Percentiles rank a stretch among this genome's conserved stretches.
These are phyloP conservation scores for Drosophila incognita DNA, from an alignment of 2,888 invertebrate species.

Conservation along the genomic window DNA sequence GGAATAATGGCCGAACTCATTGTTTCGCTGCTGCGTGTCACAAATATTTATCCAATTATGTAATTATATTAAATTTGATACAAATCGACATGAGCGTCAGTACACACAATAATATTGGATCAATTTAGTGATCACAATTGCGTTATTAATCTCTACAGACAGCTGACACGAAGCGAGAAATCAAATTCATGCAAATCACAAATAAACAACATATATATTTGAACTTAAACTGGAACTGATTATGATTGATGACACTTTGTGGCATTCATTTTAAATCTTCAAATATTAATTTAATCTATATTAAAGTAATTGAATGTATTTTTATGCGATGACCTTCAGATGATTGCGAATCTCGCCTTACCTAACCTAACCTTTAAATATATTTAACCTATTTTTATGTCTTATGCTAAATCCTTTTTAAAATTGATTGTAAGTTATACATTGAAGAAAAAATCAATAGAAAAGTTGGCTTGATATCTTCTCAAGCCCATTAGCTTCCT, in stretches of 20 bases:
- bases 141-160: slow-evolving; percentile 70
- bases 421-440: neutral
- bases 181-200: slow-evolving; percentile 29
- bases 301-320: neutral
- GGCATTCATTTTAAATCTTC: neutral
- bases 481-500: slow-evolving; percentile 22
- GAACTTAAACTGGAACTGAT: slow-evolving; percentile 1
- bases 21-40: slow-evolving; percentile 67
- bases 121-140: slow-evolving; percentile 58
- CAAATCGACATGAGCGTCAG: slow-evolving; percentile 62
- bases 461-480: neutral
- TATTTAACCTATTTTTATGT: neutral
- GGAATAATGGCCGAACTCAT: slow-evolving; percentile 42
- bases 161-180: slow-evolving; percentile 63
- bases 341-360: neutral
- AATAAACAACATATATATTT: slow-evolving; percentile 5
- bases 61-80: slow-evolving; percentile 70
- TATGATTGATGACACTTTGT: slow-evolving; percentile 50
- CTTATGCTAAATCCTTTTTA: neutral
- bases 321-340: neutral
- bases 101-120: slow-evolving; percentile 44
- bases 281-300: neutral
- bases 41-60: slow-evolving; percentile 74
- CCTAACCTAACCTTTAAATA: neutral
- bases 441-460: neutral